Conservation (phyloP, 2,797 vertebrate genomes). For the Antennarius maculatus region DNA sequence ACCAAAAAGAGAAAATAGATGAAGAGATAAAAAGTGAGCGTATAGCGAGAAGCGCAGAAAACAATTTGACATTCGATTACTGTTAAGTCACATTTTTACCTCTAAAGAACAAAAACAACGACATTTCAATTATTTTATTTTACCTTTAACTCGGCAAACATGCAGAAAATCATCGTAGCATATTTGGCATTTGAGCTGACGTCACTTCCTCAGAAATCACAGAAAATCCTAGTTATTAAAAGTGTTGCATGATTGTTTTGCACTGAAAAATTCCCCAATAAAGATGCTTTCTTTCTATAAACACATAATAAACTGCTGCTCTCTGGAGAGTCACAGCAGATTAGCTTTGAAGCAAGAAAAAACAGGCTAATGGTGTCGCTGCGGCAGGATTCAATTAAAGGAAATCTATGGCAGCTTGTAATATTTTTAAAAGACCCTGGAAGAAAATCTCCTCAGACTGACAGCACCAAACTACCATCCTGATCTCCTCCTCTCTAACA, state of each 20-base stretch:
- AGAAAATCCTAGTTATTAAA: too few species aligned
- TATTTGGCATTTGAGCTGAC: too few species aligned
- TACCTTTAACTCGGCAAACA: not conserved
- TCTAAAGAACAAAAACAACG: too few species aligned
- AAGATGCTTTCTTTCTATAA: not conserved
- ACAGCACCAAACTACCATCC: conserved; percentile 40
- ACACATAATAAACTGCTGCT: not conserved
- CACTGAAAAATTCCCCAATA: not conserved
- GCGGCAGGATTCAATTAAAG: conserved; percentile 50
- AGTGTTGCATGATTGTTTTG: not conserved
- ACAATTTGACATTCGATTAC: too few species aligned
- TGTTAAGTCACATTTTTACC: too few species aligned
- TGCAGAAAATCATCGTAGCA: too few species aligned
- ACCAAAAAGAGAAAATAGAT: conserved; percentile 2
- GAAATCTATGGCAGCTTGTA: conserved; percentile 37
- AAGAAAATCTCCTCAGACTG: conserved; percentile 45
- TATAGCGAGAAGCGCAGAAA: not conserved
- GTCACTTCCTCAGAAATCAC: too few species aligned
- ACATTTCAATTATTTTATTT: not conserved
- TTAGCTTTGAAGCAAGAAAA: conserved; percentile 18
- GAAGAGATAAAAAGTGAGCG: conserved; percentile 4
- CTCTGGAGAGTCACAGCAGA: conserved; percentile 16
- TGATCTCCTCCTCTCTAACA: conserved; percentile 42
- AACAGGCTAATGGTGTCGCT: conserved; percentile 7
- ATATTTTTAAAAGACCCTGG: conserved; percentile 30